These are phyloP conservation scores for Tachysurus fulvidraco DNA, from an alignment of 2,113 vertebrate species.

Conservation along the genomic window DNA sequence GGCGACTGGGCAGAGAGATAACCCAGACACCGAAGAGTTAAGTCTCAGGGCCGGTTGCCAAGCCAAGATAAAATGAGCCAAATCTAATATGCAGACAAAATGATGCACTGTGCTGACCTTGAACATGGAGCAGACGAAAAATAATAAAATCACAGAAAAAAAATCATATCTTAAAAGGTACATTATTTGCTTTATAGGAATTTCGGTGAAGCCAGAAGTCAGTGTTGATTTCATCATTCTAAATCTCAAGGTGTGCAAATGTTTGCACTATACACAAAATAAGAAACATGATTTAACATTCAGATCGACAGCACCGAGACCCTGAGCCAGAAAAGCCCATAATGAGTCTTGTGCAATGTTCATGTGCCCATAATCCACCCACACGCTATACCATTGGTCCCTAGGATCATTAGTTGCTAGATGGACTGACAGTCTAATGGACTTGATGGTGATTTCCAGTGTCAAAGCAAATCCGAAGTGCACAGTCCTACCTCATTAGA, in stretches of 20 bases:
- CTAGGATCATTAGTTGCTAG: neutral
- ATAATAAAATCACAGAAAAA: too few relatives aligned
- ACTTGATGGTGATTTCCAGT: neutral
- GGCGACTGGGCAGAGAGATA: too few relatives aligned
- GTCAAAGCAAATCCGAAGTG: constrained; percentile 2
- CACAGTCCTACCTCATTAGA: constrained; percentile 35
- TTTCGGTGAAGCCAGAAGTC: neutral
- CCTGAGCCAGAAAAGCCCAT: neutral
- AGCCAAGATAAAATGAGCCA: too few relatives aligned
- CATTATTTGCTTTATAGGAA: neutral
- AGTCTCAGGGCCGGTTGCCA: too few relatives aligned
- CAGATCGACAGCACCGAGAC: neutral
- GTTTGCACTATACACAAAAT: neutral
- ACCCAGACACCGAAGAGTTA: too few relatives aligned
- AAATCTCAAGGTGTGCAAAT: neutral
- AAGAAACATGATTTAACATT: neutral
- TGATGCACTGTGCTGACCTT: too few relatives aligned
- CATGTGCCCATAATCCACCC: constrained; percentile 1
- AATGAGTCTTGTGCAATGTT: constrained; percentile 8
- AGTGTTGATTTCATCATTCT: neutral
- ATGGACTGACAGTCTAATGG: neutral
- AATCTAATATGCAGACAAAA: too few relatives aligned
- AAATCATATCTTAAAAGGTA: neutral
- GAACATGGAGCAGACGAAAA: too few relatives aligned
- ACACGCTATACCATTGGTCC: constrained; percentile 1